A percentile compares a stretch with the other conserved stretches of the same genome.
Conservation (phyloP, 2,113 vertebrate species). For the Manacus vitellinus region DNA sequence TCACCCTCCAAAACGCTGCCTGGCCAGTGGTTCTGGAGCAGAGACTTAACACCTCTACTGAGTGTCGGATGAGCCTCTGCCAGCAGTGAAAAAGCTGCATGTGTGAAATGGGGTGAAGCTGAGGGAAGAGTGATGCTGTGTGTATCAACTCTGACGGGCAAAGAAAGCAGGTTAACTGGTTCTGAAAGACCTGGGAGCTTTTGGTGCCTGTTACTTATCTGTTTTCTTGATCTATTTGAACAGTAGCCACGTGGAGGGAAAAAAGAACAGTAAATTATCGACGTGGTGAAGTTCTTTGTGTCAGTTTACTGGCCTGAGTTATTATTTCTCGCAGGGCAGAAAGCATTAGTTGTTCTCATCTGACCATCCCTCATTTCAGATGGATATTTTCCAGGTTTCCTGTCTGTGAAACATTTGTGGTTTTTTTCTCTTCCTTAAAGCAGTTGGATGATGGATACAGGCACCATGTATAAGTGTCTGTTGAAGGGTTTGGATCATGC, state of each 20-base stretch:
- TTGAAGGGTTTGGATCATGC: neutral
- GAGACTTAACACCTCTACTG: neutral
- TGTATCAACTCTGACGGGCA: neutral
- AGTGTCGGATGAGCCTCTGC: neutral
- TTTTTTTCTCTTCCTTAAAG: constrained; percentile 6
- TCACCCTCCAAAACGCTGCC: neutral
- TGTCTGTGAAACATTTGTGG: neutral
- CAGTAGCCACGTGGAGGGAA: neutral
- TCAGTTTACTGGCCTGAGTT: neutral
- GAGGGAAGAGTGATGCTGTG: neutral
- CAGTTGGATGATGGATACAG: neutral
- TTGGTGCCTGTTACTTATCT: neutral
- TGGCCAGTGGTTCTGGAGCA: neutral
- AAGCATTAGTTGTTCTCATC: neutral
- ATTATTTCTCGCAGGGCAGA: neutral
- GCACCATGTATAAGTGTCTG: neutral
- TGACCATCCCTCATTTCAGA: neutral
- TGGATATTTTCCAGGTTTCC: constrained; percentile 36
- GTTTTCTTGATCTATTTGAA: neutral
- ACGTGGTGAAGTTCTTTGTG: neutral
- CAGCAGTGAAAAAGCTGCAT: neutral
- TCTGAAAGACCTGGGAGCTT: neutral
- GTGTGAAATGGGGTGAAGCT: neutral
- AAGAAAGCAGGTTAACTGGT: neutral
- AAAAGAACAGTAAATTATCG: neutral